Percentiles rank a stretch among this genome's conserved stretches.
Evolutionary conservation across 2,797 vertebrate genomes (phyloP).

Genomic region (Mallotus villosus): DNA sequence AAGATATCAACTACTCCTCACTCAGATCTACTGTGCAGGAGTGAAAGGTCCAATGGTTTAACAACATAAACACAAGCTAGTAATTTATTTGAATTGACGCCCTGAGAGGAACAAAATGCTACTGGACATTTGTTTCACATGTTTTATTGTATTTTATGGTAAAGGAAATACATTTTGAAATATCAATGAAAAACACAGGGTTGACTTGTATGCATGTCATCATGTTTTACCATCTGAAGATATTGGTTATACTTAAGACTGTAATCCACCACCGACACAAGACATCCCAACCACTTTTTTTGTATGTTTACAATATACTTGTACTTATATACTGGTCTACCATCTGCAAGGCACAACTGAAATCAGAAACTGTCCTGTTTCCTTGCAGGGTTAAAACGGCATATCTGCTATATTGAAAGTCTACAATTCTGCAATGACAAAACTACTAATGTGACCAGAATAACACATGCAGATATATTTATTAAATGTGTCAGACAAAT

Average conservation of each 20-base stretch:
- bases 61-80: neutral
- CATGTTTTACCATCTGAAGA: too few species aligned
- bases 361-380: neutral
- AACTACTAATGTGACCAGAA: neutral
- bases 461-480: neutral
- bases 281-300: too few species aligned
- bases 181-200: too few species aligned
- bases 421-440: slow-evolving; percentile 1
- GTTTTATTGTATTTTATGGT: too few species aligned
- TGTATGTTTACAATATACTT: too few species aligned
- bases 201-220: too few species aligned
- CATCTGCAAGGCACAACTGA: slow-evolving; percentile 3
- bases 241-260: too few species aligned
- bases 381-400: neutral
- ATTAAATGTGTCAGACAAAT: neutral
- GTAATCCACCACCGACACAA: too few species aligned
- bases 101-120: too few species aligned
- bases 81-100: too few species aligned
- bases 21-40: neutral
- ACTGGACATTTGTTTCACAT: too few species aligned
- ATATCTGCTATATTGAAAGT: slow-evolving; percentile 6
- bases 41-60: neutral
- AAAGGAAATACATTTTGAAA: too few species aligned
- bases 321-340: neutral
- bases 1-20: neutral